Base-by-base conservation (phyloP, 2,888 invertebrate genomes). In the Dryococelus australis region DNA sequence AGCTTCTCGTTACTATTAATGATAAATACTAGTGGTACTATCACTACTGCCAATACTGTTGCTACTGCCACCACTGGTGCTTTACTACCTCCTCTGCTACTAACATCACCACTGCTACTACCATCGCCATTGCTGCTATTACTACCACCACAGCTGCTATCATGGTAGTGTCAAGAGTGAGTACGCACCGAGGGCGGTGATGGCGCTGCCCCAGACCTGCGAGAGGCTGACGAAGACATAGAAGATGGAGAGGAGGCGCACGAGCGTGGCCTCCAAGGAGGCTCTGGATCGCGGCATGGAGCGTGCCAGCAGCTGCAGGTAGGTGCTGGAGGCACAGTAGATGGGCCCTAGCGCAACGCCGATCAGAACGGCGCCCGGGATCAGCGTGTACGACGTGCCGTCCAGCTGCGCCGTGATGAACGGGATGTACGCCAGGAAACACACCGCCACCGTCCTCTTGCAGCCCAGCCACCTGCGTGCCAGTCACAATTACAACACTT, bases 321-420 rank as follows among this genome's bases (percentile, higher is more conserved):
- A 35, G 24, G 83, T 13, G 28, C 83, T 24, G 83, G 83, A 35
- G 24, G 83, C 83, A 13, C 35, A 83, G 28, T 83, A 35, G 83
- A 83, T 83, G 91, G 91, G 96, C 90, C 91, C 95, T 0, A 95
- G 96, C 0, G 95, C 95, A 4, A 96, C 90, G 0, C 96, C 96
- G 0, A 96, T 93, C 51, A 95, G 91, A 27, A 96, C 92, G 0
- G 95, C 95, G 0, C 95, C 94, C 0, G 95, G 95, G 81, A 95
- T 94, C 90, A 95, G 90, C 0, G 95, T 95, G 90, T 93, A 94
- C 93, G 95, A 95, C 10, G 92, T 91, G 0, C 96, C 95, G 90
- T 94, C 93, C 90, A 96, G 93, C 91, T 96, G 96, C 0, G 95
- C 95, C 0, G 94, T 94, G 90, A 96, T 95, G 92, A 95, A 96